Evolutionary conservation across 2,888 invertebrate species (phyloP).

Genomic region (Torymus tubicola): DNA sequence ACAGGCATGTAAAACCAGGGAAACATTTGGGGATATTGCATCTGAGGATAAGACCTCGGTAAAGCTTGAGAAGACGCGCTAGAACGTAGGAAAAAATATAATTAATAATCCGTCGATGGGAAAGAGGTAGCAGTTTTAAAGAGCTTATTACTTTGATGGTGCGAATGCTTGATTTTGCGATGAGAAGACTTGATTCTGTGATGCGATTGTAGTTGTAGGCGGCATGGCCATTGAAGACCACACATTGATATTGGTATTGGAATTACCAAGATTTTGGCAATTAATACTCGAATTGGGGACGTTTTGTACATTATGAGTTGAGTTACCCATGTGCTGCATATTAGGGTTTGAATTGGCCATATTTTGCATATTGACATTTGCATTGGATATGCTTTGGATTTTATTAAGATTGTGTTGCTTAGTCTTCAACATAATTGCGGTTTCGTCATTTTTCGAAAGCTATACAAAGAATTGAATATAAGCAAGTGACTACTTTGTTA

Average conservation of each 20-base stretch:
- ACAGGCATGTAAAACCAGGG: slow-evolving; percentile 80
- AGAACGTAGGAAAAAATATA: slow-evolving; percentile 43
- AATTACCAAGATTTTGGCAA: slow-evolving; percentile 62
- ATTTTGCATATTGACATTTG: too few relatives aligned
- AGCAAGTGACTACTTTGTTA: too few relatives aligned
- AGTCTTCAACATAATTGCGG: slow-evolving; percentile 12
- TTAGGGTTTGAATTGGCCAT: too few relatives aligned
- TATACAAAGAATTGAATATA: slow-evolving; percentile 37
- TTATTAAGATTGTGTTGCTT: too few relatives aligned
- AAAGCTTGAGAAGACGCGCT: slow-evolving; percentile 64
- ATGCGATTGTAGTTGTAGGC: slow-evolving; percentile 58
- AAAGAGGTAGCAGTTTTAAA: not conserved
- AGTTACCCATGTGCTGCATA: too few relatives aligned
- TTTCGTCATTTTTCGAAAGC: slow-evolving; percentile 66
- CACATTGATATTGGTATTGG: slow-evolving; percentile 76
- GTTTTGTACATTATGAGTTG: too few relatives aligned
- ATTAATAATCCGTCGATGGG: too few relatives aligned
- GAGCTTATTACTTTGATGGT: slow-evolving; percentile 64
- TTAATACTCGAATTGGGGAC: too few relatives aligned
- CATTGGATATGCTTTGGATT: too few relatives aligned
- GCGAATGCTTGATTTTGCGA: slow-evolving; percentile 49
- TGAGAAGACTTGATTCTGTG: too few relatives aligned
- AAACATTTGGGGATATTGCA: slow-evolving; percentile 64
- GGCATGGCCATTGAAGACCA: slow-evolving; percentile 80
- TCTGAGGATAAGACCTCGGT: slow-evolving; percentile 74